phyloP scores from a whole-genome alignment of 2,888 invertebrate genomes.

The Cataglyphis livida region DNA sequence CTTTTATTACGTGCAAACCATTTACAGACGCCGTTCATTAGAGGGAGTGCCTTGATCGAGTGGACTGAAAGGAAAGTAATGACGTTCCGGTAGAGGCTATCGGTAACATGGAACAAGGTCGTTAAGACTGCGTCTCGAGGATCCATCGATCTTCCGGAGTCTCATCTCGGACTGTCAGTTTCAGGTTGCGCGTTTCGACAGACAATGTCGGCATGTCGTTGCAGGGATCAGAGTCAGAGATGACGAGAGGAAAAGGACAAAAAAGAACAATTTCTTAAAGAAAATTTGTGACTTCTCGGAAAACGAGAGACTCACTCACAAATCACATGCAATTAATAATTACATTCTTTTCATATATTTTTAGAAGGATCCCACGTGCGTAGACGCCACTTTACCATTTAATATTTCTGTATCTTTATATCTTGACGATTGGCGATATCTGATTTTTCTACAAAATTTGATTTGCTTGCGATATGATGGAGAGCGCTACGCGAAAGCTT shows the following conservation, averaged over 20 bases:
- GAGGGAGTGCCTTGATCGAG: constrained; percentile 65
- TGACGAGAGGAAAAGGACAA: not conserved
- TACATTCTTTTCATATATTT: not conserved
- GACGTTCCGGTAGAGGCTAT: constrained; percentile 54
- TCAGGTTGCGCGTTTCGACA: constrained; percentile 43
- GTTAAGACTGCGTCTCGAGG: constrained; percentile 41
- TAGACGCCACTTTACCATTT: not conserved
- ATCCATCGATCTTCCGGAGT: constrained; percentile 57
- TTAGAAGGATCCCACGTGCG: not conserved
- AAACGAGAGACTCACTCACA: not conserved
- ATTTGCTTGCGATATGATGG: not conserved
- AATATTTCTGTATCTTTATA: constrained; percentile 12
- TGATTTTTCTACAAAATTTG: constrained; percentile 1
- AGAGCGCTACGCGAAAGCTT: not conserved
- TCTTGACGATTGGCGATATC: not conserved
- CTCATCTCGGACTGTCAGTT: constrained; percentile 51
- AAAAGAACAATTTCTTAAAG: constrained; percentile 24
- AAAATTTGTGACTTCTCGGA: not conserved
- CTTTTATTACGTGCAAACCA: constrained; percentile 52
- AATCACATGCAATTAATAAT: not conserved
- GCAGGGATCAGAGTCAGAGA: not conserved
- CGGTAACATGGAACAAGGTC: constrained; percentile 54
- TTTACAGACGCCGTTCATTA: constrained; percentile 61
- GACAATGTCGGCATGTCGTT: constrained; percentile 34
- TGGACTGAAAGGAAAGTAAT: constrained; percentile 59